Evolutionary conservation across 2,888 invertebrate genomes (phyloP).

Genomic region (Diarsia dahlii): DNA sequence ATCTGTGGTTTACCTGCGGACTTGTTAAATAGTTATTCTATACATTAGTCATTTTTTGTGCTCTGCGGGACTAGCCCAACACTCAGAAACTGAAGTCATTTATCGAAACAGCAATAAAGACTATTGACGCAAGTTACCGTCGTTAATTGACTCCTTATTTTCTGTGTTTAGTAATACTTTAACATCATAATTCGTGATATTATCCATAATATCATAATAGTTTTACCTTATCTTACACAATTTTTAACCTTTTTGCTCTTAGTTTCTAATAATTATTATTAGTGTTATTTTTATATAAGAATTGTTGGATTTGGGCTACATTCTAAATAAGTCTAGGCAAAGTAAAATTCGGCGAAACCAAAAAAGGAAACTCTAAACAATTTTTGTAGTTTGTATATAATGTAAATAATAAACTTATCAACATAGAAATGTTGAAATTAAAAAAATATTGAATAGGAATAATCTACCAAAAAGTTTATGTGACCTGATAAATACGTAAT

Average conservation of each 20-base stretch:
- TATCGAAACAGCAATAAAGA: background rate
- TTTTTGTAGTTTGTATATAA: too few relatives aligned
- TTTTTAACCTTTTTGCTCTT: background rate
- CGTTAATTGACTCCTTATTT: background rate
- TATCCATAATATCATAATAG: background rate
- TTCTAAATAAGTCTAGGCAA: too few relatives aligned
- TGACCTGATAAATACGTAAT: background rate
- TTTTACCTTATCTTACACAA: background rate
- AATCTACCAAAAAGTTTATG: background rate
- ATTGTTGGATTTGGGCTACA: too few relatives aligned
- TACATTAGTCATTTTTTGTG: slow-evolving; percentile 33
- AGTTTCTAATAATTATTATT: too few relatives aligned
- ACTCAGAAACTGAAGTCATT: slow-evolving; percentile 9
- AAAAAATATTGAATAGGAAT: too few relatives aligned
- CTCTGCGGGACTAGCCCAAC: slow-evolving; percentile 22
- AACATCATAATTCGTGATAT: background rate
- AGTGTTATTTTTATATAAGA: too few relatives aligned
- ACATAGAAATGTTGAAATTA: background rate
- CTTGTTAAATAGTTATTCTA: slow-evolving; percentile 22
- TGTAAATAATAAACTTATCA: too few relatives aligned
- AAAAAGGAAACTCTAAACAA: too few relatives aligned
- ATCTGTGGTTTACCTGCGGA: slow-evolving; percentile 31
- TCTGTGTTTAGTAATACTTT: background rate
- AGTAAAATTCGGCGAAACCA: too few relatives aligned
- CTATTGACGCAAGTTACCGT: slow-evolving; percentile 12